phyloP scores from a whole-genome alignment of 2,113 vertebrate genomes.

The Hylia prasina region DNA sequence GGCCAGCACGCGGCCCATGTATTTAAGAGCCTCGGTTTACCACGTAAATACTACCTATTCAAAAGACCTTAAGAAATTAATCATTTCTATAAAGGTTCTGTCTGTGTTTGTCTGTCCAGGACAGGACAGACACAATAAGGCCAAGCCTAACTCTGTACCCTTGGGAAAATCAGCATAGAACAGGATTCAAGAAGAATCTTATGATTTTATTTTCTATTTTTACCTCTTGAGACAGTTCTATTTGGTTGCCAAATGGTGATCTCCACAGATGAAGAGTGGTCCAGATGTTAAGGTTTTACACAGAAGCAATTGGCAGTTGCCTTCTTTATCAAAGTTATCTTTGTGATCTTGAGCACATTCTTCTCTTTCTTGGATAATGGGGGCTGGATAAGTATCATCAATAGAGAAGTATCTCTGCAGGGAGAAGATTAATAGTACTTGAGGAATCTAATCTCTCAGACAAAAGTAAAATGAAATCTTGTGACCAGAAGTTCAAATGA shows the following conservation, averaged over 20 bases:
- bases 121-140: background rate
- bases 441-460: background rate
- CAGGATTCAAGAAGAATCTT: background rate
- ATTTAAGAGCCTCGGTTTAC: background rate
- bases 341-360: background rate
- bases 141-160: background rate
- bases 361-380: background rate
- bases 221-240: background rate
- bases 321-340: background rate
- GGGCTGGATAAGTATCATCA: background rate
- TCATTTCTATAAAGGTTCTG: background rate
- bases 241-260: background rate
- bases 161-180: background rate
- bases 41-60: background rate
- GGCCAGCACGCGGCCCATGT: fast-evolving
- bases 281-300: background rate
- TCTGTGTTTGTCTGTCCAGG: background rate
- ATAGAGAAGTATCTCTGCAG: background rate
- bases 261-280: background rate
- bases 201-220: background rate
- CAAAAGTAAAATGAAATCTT: background rate
- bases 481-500: background rate
- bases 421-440: background rate
- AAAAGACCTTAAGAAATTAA: background rate
- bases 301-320: background rate